Evolutionary conservation across 1,140 invertebrate genomes (phyloP).

Genomic region (Anoplolepis gracilipes): DNA sequence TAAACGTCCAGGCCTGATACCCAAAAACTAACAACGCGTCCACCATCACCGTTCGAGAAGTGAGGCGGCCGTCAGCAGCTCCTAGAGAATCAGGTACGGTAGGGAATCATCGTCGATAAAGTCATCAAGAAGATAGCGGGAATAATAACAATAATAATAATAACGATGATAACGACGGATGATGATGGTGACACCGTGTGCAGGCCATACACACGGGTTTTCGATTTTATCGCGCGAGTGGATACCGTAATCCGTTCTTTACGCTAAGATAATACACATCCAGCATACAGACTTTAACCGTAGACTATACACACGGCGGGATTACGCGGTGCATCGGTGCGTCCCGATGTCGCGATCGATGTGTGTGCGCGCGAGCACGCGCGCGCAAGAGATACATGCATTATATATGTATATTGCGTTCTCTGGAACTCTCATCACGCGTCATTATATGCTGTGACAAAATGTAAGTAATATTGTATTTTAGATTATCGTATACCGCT

Average conservation of each 20-base stretch:
- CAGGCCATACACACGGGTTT: slow-evolving; percentile 58
- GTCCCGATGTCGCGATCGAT: slow-evolving; percentile 63
- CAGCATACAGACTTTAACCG: slow-evolving; percentile 59
- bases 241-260: slow-evolving; percentile 59
- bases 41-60: slow-evolving; percentile 25
- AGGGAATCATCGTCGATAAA: slow-evolving; percentile 44
- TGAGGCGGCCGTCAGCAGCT: slow-evolving; percentile 34
- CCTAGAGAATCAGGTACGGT: slow-evolving; percentile 40
- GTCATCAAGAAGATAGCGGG: slow-evolving; percentile 23
- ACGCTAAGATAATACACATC: slow-evolving; percentile 59
- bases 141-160: slow-evolving; percentile 1
- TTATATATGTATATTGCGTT: slow-evolving; percentile 71
- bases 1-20: slow-evolving; percentile 87
- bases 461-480: slow-evolving; percentile 83
- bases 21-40: slow-evolving; percentile 42
- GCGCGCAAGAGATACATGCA: slow-evolving; percentile 1
- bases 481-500: slow-evolving; percentile 84
- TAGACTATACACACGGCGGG: slow-evolving; percentile 35
- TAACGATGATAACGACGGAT: slow-evolving; percentile 17
- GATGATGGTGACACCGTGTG: slow-evolving; percentile 48
- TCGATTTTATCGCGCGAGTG: slow-evolving; percentile 60
- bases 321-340: slow-evolving; percentile 54
- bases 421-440: slow-evolving; percentile 74
- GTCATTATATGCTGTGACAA: slow-evolving; percentile 76
- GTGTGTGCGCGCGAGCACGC: background rate